phyloP scores from a whole-genome alignment of 2,888 invertebrate genomes.

The Chaetogeoica ovagalla region DNA sequence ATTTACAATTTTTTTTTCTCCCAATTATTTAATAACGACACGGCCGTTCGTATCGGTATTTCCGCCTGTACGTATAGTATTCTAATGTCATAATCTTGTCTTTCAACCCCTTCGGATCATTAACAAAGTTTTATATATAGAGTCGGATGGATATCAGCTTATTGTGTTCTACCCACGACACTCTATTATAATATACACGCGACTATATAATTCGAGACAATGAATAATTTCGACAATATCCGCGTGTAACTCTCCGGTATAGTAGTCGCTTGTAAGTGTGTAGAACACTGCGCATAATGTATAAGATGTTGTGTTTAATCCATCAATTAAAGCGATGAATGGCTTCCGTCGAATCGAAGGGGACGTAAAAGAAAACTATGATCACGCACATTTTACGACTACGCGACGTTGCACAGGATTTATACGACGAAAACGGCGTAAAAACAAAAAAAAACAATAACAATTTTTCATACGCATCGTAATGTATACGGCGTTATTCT shows the following conservation, averaged over 20 bases:
- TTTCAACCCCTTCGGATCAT: constrained; percentile 37
- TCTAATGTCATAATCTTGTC: constrained; percentile 27
- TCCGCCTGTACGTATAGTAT: background rate
- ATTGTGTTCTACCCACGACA: constrained; percentile 32
- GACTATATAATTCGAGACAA: constrained; percentile 31
- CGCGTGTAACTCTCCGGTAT: constrained; percentile 19
- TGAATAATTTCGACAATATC: constrained; percentile 39
- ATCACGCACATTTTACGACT: background rate
- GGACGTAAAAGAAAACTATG: background rate
- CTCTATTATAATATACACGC: constrained; percentile 12
- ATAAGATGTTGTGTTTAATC: constrained; percentile 26
- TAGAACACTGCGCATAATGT: background rate
- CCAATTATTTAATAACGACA: no score
- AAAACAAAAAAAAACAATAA: no score
- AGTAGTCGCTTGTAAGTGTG: background rate
- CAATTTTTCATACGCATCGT: no score
- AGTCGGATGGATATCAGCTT: constrained; percentile 27
- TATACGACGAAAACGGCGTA: no score
- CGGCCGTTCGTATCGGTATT: background rate
- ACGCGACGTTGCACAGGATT: background rate
- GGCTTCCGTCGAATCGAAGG: background rate
- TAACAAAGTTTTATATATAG: constrained; percentile 39
- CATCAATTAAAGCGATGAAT: constrained; percentile 25
- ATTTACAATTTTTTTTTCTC: no score
- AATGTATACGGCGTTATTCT: no score